Percentiles rank a stretch among this genome's conserved stretches.
These are phyloP conservation scores for Semibalanus balanoides DNA, from an alignment of 1,140 invertebrate genomes.

Conservation along the genomic window DNA sequence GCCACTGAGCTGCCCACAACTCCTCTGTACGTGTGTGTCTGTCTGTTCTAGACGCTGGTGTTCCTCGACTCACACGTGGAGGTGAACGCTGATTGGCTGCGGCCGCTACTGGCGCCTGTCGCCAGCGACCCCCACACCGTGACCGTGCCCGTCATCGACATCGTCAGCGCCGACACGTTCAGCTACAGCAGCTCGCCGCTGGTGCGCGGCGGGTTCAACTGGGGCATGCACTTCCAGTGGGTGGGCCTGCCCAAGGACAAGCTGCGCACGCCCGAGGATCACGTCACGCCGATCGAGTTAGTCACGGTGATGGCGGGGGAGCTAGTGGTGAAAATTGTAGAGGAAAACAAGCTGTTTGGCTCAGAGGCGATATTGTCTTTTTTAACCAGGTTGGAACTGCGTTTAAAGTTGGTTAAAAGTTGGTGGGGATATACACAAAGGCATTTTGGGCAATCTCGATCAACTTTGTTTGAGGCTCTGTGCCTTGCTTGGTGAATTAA, in stretches of 20 bases:
- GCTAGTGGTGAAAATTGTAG: no score
- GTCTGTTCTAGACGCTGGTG: conserved; percentile 62
- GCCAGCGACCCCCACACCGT: conserved; percentile 47
- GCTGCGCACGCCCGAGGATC: background rate
- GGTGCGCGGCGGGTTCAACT: conserved; percentile 64
- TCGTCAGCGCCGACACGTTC: conserved; percentile 94
- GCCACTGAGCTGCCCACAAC: no score
- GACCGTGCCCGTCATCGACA: conserved; percentile 86
- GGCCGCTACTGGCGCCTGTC: conserved; percentile 64
- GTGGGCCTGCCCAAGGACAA: background rate
- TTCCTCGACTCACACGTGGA: conserved; percentile 96
- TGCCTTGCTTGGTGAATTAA: no score
- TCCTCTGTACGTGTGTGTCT: conserved; percentile 54
- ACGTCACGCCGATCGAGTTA: background rate
- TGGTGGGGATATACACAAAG: no score
- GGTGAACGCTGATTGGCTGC: conserved; percentile 78
- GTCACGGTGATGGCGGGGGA: no score
- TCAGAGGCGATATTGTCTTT: no score
- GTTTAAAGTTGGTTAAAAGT: no score
- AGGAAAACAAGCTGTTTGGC: no score
- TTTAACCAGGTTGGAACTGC: no score
- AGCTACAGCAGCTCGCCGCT: conserved; percentile 69
- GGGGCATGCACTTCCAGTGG: conserved; percentile 93
- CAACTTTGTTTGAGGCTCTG: no score
- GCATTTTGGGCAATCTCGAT: no score